A percentile compares a stretch with the other conserved stretches of the same genome.
These are phyloP conservation scores for Zosterops hypoxanthus DNA, from an alignment of 2,113 vertebrate genomes.

Conservation along the genomic window DNA sequence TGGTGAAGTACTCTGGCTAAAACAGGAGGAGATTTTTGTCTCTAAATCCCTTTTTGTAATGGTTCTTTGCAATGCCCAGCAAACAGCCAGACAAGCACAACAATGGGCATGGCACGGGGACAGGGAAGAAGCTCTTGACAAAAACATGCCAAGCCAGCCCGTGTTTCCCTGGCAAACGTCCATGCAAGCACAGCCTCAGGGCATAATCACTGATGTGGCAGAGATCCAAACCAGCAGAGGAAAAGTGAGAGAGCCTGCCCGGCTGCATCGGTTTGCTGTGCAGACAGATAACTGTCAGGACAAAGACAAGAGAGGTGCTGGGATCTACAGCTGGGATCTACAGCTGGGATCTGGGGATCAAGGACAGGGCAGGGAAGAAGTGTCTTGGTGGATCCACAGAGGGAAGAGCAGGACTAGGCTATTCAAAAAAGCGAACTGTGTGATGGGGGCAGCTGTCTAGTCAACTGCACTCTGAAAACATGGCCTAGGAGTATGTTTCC, in stretches of 20 bases:
- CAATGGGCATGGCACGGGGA: accelerated
- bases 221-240: neutral
- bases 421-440: neutral
- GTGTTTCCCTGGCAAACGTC: neutral
- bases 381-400: neutral
- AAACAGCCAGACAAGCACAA: neutral
- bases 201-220: neutral
- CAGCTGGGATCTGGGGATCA: neutral
- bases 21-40: neutral
- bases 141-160: neutral
- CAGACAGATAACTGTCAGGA: neutral
- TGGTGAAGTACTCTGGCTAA: neutral
- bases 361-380: neutral
- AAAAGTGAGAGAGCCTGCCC: neutral
- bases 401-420: neutral
- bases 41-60: neutral
- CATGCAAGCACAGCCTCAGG: neutral
- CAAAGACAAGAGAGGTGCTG: neutral
- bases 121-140: neutral
- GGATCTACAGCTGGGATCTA: neutral
- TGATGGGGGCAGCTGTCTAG: neutral
- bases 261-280: neutral
- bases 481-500: accelerated
- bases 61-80: neutral
- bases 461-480: neutral